These are phyloP conservation scores for Masnerella sp. DNA, from an alignment of 2,888 invertebrate species.

Conservation along the genomic window DNA sequence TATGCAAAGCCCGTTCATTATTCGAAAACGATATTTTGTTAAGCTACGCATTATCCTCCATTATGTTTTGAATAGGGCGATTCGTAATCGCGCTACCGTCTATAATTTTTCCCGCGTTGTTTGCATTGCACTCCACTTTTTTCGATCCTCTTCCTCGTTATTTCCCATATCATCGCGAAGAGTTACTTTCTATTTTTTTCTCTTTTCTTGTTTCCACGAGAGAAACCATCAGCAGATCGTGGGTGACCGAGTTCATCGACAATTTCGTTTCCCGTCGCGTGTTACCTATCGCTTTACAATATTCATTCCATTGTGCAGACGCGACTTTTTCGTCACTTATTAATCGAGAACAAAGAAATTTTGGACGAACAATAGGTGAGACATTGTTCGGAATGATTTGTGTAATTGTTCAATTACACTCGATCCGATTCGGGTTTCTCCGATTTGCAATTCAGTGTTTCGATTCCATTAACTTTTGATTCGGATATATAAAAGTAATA, in stretches of 20 bases:
- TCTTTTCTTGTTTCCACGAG: constrained; percentile 33
- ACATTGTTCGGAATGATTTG: constrained; percentile 7
- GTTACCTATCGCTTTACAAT: constrained; percentile 49
- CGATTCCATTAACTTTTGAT: too few relatives aligned
- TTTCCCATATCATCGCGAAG: constrained; percentile 49
- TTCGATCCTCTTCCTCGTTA: constrained; percentile 1
- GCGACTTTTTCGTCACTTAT: constrained; percentile 45
- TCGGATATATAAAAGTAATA: too few relatives aligned
- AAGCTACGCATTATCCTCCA: constrained; percentile 26
- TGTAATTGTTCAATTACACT: constrained; percentile 4
- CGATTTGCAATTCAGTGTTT: too few relatives aligned
- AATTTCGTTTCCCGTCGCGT: constrained; percentile 60
- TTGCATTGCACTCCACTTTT: constrained; percentile 38
- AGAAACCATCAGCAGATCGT: constrained; percentile 54
- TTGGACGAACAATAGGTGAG: too few relatives aligned
- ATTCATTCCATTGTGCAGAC: constrained; percentile 53
- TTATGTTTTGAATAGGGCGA: constrained; percentile 29
- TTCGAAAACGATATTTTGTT: constrained; percentile 41
- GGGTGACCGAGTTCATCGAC: constrained; percentile 58
- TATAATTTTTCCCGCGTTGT: constrained; percentile 25
- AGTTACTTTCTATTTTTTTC: constrained; percentile 57
- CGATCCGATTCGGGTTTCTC: background rate
- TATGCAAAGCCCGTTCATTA: constrained; percentile 36
- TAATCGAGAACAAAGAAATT: constrained; percentile 46
- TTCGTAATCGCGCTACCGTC: constrained; percentile 15